These are phyloP conservation scores for Enteromius trimaculatus DNA, from an alignment of 2,797 vertebrate genomes.

Conservation along the genomic window DNA sequence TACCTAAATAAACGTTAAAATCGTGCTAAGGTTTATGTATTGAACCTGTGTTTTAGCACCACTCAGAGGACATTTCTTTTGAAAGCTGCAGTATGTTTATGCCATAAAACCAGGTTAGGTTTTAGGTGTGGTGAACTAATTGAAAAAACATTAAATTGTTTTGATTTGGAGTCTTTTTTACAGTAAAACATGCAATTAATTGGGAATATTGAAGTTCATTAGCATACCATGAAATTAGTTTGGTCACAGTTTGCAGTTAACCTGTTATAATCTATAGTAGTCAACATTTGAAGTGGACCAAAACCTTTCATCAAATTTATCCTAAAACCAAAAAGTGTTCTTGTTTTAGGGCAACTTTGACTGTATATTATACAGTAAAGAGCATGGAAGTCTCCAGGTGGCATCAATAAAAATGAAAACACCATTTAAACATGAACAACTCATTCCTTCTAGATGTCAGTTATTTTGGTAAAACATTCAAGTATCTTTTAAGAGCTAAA, in stretches of 20 bases:
- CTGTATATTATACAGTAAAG: background rate
- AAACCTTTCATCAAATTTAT: no score
- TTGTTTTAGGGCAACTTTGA: no score
- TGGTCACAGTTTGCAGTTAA: background rate
- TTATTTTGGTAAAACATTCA: slow-evolving; percentile 4
- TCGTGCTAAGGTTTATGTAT: no score
- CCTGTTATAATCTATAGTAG: background rate
- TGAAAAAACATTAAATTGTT: background rate
- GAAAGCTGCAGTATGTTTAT: no score
- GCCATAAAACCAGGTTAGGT: no score
- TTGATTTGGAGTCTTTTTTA: background rate
- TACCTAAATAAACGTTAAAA: no score
- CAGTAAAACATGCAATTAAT: background rate
- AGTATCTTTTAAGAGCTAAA: slow-evolving; percentile 28
- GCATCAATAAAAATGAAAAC: background rate
- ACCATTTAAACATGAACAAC: background rate
- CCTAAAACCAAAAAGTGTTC: no score
- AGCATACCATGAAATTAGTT: background rate
- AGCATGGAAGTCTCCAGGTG: background rate
- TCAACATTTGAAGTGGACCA: no score
- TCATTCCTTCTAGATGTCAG: background rate
- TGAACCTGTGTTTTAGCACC: no score
- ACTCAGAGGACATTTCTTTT: no score
- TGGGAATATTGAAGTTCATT: background rate
- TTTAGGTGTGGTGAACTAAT: background rate